phyloP scores from a whole-genome alignment of 1,140 invertebrate genomes.

The Neodiprion fabricii region DNA sequence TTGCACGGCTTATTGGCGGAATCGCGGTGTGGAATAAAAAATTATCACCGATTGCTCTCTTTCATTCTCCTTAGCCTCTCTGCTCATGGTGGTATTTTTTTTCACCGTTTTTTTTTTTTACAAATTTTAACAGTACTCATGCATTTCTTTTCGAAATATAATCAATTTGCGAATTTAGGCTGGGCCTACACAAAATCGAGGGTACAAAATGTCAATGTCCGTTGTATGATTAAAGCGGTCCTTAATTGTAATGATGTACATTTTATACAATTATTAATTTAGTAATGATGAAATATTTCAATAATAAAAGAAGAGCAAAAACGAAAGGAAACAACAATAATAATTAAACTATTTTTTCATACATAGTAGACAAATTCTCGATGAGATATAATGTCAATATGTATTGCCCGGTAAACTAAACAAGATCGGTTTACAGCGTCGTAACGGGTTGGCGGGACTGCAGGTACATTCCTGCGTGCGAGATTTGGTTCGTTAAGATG shows the following conservation, averaged over 20 bases:
- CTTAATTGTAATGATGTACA: constrained; percentile 50
- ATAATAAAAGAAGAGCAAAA: background rate
- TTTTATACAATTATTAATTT: constrained; percentile 57
- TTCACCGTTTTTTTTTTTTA: background rate
- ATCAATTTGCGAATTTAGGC: constrained; percentile 34
- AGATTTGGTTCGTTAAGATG: too few relatives aligned
- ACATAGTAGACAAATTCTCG: too few relatives aligned
- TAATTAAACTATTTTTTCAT: too few relatives aligned
- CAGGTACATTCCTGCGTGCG: too few relatives aligned
- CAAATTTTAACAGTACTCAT: background rate
- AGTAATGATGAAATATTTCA: constrained; percentile 43
- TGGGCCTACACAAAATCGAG: constrained; percentile 49
- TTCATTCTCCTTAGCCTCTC: background rate
- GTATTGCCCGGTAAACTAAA: too few relatives aligned
- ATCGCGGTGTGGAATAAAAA: too few relatives aligned
- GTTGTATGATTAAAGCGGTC: constrained; percentile 42
- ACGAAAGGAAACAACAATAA: too few relatives aligned
- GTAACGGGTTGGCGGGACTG: too few relatives aligned
- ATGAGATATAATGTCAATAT: too few relatives aligned
- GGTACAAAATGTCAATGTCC: constrained; percentile 48
- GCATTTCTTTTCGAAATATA: background rate
- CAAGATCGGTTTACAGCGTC: too few relatives aligned
- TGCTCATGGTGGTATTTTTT: background rate
- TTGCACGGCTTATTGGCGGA: too few relatives aligned
- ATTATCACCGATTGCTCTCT: background rate